Percentiles rank a stretch among this genome's conserved stretches.
phyloP scores from a whole-genome alignment of 2,113 vertebrate species.

The Melospiza melodia region DNA sequence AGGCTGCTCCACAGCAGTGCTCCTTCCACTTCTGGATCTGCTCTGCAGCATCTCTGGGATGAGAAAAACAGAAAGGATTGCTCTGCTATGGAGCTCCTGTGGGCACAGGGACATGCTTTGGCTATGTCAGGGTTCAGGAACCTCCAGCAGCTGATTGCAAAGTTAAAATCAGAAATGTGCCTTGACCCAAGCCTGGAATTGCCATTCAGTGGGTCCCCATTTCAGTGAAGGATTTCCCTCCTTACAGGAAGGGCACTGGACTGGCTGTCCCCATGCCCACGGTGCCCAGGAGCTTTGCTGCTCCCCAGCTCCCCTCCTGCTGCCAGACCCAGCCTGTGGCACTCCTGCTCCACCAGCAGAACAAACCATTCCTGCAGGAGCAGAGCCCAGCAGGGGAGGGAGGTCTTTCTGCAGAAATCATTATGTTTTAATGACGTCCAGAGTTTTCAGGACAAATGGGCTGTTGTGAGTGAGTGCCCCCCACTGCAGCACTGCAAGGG shows the following conservation, averaged over 20 bases:
- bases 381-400: accelerated
- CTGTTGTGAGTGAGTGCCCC: not conserved
- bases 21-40: not conserved
- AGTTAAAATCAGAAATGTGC: not conserved
- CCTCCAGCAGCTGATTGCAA: not conserved
- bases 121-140: not conserved
- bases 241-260: not conserved
- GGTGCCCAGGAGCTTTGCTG: not conserved
- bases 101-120: not conserved
- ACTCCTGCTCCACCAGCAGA: not conserved
- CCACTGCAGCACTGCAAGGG: accelerated
- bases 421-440: accelerated
- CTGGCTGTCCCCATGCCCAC: accelerated
- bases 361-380: not conserved
- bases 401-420: not conserved
- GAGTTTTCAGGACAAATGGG: not conserved
- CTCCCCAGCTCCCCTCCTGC: accelerated
- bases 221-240: not conserved
- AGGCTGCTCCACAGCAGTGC: not conserved
- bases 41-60: not conserved
- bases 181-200: not conserved
- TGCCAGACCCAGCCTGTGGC: accelerated
- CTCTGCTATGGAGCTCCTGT: not conserved
- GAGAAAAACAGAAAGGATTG: not conserved
- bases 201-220: not conserved